Evolutionary conservation across 2,113 vertebrate species (phyloP).

Genomic region (Perca flavescens): DNA sequence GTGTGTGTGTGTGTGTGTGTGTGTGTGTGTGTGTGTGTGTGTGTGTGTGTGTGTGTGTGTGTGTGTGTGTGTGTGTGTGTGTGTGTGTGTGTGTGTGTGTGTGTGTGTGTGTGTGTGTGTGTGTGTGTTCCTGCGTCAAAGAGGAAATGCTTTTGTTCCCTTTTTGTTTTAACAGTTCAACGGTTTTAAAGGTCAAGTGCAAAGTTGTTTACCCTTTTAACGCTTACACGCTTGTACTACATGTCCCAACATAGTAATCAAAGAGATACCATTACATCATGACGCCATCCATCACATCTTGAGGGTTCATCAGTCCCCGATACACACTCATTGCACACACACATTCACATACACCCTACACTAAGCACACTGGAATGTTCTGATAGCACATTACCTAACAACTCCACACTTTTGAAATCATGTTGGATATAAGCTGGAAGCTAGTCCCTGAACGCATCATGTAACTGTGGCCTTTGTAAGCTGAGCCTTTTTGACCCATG

Average conservation of each 20-base stretch:
- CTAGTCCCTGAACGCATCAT: constrained; percentile 12
- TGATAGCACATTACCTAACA: constrained; percentile 33
- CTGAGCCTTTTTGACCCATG: constrained; percentile 4
- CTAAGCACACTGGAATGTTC: constrained; percentile 25
- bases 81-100: too few species aligned
- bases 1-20: too few species aligned
- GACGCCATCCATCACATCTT: constrained; percentile 42
- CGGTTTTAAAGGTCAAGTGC: constrained; percentile 58
- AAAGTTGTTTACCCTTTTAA: constrained; percentile 60
- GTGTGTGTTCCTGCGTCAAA: constrained; percentile 16
- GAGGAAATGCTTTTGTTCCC: constrained; percentile 75
- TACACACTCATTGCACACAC: neutral
- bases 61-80: too few species aligned
- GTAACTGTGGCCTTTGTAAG: constrained; percentile 4
- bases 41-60: too few species aligned
- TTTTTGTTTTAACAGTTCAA: constrained; percentile 58
- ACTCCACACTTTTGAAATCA: constrained; percentile 12
- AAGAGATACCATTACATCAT: constrained; percentile 54
- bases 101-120: too few species aligned
- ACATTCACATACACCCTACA: neutral
- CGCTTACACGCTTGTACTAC: constrained; percentile 37
- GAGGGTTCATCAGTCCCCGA: constrained; percentile 37
- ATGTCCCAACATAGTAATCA: constrained; percentile 43
- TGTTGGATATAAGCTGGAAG: neutral
- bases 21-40: too few species aligned